These are phyloP conservation scores for Xiphophorus birchmanni DNA, from an alignment of 2,797 vertebrate species.

Conservation along the genomic window DNA sequence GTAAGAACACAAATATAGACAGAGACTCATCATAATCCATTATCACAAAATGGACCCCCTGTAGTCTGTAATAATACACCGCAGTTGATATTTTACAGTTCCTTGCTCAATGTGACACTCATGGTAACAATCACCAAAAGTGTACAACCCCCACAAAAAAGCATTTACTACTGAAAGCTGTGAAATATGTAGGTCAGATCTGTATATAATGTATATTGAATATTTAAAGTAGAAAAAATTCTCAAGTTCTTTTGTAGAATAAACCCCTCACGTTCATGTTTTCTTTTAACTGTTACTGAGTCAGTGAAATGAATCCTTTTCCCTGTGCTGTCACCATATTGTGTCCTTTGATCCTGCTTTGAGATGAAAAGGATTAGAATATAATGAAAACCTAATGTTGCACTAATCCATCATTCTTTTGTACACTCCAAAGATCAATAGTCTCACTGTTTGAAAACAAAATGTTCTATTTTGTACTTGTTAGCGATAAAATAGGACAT, in stretches of 20 bases:
- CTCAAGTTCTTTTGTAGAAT: not conserved
- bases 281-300: not conserved
- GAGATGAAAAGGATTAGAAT: conserved; percentile 1
- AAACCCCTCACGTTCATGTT: not conserved
- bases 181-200: not conserved
- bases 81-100: conserved; percentile 17
- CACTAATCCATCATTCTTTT: conserved; percentile 7
- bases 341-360: not conserved
- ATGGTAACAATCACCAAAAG: not conserved
- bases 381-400: conserved; percentile 5
- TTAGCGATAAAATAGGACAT: conserved; percentile 26
- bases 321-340: not conserved
- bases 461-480: conserved; percentile 37
- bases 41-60: conserved; percentile 2
- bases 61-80: conserved; percentile 11
- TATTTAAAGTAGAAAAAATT: not conserved
- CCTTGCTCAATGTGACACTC: conserved; percentile 14
- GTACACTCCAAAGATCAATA: conserved; percentile 14
- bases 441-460: conserved; percentile 17
- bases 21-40: conserved; percentile 12
- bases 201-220: not conserved
- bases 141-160: not conserved
- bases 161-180: not conserved
- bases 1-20: conserved; percentile 2
- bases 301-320: not conserved